These are phyloP conservation scores for Hippotragus niger DNA, from an alignment of 2,113 vertebrate species.

Conservation along the genomic window DNA sequence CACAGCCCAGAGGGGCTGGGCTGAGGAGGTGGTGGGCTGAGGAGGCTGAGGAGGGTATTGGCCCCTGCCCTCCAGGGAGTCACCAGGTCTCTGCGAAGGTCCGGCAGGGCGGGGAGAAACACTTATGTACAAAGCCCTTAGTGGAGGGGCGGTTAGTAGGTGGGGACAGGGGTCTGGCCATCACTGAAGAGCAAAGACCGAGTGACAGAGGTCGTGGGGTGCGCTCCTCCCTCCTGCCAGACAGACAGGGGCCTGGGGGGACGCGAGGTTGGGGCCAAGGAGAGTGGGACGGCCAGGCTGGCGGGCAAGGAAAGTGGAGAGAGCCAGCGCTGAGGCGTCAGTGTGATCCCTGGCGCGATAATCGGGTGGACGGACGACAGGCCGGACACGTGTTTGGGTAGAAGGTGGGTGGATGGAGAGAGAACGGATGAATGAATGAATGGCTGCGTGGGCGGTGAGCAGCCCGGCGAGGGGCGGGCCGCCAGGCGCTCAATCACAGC, in stretches of 20 bases:
- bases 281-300: not conserved
- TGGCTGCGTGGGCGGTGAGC: conserved; percentile 18
- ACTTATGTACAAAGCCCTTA: not conserved
- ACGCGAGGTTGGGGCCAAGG: not conserved
- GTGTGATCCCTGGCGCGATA: not conserved
- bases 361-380: not conserved
- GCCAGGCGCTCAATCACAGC: not conserved
- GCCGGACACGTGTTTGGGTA: not conserved
- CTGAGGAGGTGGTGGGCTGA: no score
- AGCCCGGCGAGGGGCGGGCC: not conserved
- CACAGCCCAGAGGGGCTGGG: not conserved
- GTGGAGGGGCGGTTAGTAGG: not conserved
- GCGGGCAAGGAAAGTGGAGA: not conserved
- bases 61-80: no score
- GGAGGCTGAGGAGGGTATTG: no score
- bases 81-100: not conserved
- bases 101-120: not conserved
- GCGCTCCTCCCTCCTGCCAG: not conserved
- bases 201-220: not conserved
- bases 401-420: not conserved
- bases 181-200: not conserved
- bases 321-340: not conserved
- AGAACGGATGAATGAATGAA: conserved; percentile 17
- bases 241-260: not conserved
- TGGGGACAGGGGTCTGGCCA: not conserved